phyloP scores from a whole-genome alignment of 2,888 invertebrate genomes.

The Sphecodes monilicornis region DNA sequence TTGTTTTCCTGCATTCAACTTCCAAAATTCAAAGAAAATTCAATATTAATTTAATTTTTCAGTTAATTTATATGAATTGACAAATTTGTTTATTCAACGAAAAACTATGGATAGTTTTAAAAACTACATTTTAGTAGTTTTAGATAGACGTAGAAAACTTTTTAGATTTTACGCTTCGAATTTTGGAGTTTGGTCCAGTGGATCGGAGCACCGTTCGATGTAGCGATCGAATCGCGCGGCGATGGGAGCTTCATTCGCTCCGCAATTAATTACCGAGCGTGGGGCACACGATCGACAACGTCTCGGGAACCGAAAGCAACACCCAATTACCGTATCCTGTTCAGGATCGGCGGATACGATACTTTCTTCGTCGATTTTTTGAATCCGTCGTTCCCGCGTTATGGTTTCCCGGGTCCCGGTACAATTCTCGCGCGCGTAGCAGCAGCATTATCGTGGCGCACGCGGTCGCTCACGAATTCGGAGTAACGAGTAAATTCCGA shows the following conservation, averaged over 20 bases:
- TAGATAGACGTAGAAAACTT: too few relatives aligned
- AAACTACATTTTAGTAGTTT: too few relatives aligned
- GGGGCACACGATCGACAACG: neutral
- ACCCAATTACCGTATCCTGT: constrained; percentile 20
- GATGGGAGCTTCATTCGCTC: neutral
- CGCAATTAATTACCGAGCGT: constrained; percentile 17
- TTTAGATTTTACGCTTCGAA: too few relatives aligned
- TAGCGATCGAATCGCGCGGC: neutral
- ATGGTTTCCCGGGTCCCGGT: neutral
- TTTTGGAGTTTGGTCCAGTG: too few relatives aligned
- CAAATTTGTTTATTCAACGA: too few relatives aligned
- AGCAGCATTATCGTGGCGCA: constrained; percentile 38
- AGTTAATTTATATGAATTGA: too few relatives aligned
- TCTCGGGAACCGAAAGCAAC: constrained; percentile 10
- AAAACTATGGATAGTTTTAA: too few relatives aligned
- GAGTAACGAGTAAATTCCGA: constrained; percentile 71
- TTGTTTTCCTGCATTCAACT: too few relatives aligned
- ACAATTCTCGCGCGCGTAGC: constrained; percentile 22
- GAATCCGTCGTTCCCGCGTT: neutral
- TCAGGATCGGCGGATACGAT: neutral
- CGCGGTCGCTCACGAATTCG: constrained; percentile 68
- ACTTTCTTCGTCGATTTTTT: neutral
- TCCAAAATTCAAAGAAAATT: too few relatives aligned
- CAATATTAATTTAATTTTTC: too few relatives aligned
- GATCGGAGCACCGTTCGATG: too few relatives aligned